Evolutionary conservation across 2,888 invertebrate species (phyloP), one percentile per base, ranked within the genome.

Genomic region (Zaprionus lineosus): DNA sequence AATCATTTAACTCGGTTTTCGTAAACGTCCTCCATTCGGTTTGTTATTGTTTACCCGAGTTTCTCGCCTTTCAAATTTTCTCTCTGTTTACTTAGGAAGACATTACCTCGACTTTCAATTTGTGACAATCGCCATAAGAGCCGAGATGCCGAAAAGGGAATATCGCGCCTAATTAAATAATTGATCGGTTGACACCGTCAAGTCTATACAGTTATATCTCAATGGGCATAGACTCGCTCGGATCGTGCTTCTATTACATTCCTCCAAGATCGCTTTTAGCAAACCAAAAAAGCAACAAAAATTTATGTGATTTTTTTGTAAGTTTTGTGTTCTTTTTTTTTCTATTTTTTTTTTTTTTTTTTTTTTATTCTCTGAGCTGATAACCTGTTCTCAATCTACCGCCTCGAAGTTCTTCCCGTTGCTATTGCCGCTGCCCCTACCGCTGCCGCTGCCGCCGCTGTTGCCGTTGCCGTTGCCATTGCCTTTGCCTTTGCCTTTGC

Each of bases 151-250:
- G 73, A 63, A 62, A 57, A 52, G 53, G 44, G 58, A 62, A 76
- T 78, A 74, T 70, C 60, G 59, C 55, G 65, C 56, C 58, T 78
- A 78, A 78, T 78, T 79, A 68, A 83, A 83, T 78, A 83, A 78
- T 83, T 78, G 78, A 78, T 61, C 62, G 37, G 59, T 48, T 60
- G 79, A 79, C 79, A 75, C 75, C 48, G 26, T 53, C 12, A 31
- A 34, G 31, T 44, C n/a, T n/a, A n/a, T n/a, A n/a, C n/a, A n/a
- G n/a, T n/a, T n/a, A n/a, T n/a, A n/a, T n/a, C n/a, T n/a, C n/a
- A n/a, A n/a, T n/a, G n/a, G n/a, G n/a, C n/a, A n/a, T n/a, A n/a
- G n/a, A n/a, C n/a, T n/a, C n/a, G n/a, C n/a, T n/a, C n/a, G n/a
- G n/a, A n/a, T n/a, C n/a, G n/a, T n/a, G n/a, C n/a, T n/a, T n/a